Conservation (phyloP, 1,140 invertebrate species). For the Rhyzopertha dominica region DNA sequence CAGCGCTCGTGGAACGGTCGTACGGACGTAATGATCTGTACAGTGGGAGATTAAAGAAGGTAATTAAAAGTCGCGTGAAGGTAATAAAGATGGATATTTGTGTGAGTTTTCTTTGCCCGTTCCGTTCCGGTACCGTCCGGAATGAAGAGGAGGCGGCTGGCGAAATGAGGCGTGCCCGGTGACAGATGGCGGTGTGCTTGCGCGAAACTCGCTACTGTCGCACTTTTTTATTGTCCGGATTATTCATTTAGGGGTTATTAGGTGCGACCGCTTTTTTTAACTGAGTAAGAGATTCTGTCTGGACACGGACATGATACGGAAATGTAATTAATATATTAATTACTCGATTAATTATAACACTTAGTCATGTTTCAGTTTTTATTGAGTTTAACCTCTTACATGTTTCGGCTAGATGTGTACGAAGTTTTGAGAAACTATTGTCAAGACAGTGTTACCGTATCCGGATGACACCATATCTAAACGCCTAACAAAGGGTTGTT, state of each 20-base stretch:
- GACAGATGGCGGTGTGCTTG: conserved; percentile 16
- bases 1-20: conserved; percentile 9
- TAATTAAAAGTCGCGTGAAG: conserved; percentile 21
- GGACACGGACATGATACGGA: conserved; percentile 23
- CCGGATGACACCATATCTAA: too few species aligned
- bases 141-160: conserved; percentile 19
- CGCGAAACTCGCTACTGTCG: conserved; percentile 18
- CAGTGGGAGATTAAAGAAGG: conserved; percentile 20
- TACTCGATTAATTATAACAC: conserved; percentile 12
- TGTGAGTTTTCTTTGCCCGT: conserved; percentile 17
- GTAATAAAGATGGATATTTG: conserved; percentile 22
- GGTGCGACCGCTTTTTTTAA: conserved; percentile 18
- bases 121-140: conserved; percentile 12
- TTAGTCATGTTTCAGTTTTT: too few species aligned
- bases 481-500: too few species aligned
- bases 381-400: too few species aligned
- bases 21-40: conserved; percentile 16
- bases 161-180: conserved; percentile 20
- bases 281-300: conserved; percentile 22
- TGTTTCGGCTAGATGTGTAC: too few species aligned
- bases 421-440: too few species aligned
- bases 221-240: conserved; percentile 20
- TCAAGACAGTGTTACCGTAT: too few species aligned
- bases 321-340: conserved; percentile 34
- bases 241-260: too few species aligned